Conservation (phyloP, 1,140 invertebrate species). For the Heliconius eleuchia region DNA sequence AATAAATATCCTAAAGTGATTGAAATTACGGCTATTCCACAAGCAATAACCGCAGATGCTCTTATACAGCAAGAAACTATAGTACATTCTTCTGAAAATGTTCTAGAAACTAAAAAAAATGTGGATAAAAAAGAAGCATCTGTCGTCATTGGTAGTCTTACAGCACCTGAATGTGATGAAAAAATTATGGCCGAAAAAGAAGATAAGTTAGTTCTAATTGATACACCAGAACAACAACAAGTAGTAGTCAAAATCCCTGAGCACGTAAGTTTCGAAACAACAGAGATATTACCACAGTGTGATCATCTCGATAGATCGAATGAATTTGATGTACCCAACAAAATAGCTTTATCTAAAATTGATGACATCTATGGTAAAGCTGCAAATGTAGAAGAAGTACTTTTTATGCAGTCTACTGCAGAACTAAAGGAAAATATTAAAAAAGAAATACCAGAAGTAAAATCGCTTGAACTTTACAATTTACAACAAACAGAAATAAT, state of each 20-base stretch:
- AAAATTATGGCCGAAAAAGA: constrained; percentile 57
- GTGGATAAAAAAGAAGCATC: constrained; percentile 39
- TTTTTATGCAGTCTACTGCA: constrained; percentile 48
- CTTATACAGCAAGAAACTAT: constrained; percentile 63
- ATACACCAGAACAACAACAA: constrained; percentile 54
- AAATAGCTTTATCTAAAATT: constrained; percentile 54
- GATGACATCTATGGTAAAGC: constrained; percentile 69
- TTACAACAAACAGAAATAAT: constrained; percentile 64
- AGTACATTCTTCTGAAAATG: constrained; percentile 52
- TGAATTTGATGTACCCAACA: constrained; percentile 42
- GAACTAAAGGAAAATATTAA: constrained; percentile 45
- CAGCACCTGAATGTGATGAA: constrained; percentile 59
- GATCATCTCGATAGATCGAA: constrained; percentile 54
- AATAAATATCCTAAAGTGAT: constrained; percentile 26
- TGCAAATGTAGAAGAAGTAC: constrained; percentile 60
- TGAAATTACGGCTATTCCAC: constrained; percentile 42
- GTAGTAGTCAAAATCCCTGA: constrained; percentile 50
- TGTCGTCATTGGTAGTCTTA: constrained; percentile 48
- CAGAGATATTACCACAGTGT: constrained; percentile 59
- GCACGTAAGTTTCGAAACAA: constrained; percentile 56
- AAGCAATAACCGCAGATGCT: constrained; percentile 50
- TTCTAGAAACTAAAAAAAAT: constrained; percentile 38
- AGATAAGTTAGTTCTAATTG: constrained; percentile 41
- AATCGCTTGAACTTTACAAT: constrained; percentile 44
- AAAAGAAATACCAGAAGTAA: constrained; percentile 47